A percentile compares a stretch with the other conserved stretches of the same genome.
These are phyloP conservation scores for Platycnemis pennipes DNA, from an alignment of 2,888 invertebrate genomes.

Conservation along the genomic window DNA sequence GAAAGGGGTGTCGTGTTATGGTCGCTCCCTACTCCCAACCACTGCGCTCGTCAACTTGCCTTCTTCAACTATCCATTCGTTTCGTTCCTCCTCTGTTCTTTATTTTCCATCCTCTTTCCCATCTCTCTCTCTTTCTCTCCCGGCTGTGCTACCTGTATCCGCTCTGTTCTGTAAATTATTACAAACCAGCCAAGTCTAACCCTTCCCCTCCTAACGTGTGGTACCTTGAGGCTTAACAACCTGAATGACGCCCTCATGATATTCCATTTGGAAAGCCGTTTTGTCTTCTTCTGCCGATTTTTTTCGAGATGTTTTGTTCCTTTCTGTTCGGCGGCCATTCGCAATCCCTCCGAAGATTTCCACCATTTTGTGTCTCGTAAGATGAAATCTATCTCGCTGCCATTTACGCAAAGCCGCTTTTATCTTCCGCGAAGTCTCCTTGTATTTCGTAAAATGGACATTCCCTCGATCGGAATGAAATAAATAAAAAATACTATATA, in stretches of 20 bases:
- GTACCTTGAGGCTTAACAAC: too few relatives aligned
- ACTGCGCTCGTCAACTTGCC: too few relatives aligned
- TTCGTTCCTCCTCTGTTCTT: too few relatives aligned
- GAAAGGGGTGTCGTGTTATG: constrained; percentile 11
- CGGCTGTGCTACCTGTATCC: neutral
- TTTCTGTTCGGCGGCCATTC: neutral
- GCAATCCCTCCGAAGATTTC: neutral
- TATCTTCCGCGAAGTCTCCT: neutral
- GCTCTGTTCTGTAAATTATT: neutral
- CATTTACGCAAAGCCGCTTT: neutral
- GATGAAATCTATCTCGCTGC: neutral
- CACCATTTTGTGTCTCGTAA: neutral
- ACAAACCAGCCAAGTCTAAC: neutral
- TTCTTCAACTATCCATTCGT: too few relatives aligned
- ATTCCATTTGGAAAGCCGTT: neutral
- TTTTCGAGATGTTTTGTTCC: neutral
- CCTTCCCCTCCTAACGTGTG: too few relatives aligned
- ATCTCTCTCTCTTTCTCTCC: neutral
- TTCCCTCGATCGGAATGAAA: neutral
- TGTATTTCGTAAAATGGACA: neutral
- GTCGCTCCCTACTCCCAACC: neutral
- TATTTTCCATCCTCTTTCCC: too few relatives aligned
- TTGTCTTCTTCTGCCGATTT: neutral
- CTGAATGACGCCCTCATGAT: too few relatives aligned
- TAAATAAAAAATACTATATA: neutral